phyloP scores from a whole-genome alignment of 1,140 invertebrate genomes.

The Lordiphosa collinella region DNA sequence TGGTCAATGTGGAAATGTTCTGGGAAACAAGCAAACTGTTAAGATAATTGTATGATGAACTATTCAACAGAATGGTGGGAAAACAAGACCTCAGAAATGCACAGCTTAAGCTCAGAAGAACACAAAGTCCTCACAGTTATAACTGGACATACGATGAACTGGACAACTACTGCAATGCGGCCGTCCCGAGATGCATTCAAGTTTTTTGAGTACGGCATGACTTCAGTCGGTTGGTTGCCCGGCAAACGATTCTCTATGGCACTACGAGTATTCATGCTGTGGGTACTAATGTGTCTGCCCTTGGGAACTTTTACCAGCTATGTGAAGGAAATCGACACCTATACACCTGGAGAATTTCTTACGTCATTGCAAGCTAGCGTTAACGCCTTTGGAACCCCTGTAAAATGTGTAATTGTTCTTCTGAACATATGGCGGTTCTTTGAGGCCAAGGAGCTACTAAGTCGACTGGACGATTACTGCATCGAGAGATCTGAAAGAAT shows the following conservation, averaged over 20 bases:
- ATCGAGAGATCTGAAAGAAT: not conserved
- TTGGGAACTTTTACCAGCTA: slow-evolving; percentile 28
- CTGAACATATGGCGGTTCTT: slow-evolving; percentile 5
- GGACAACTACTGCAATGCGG: slow-evolving; percentile 4
- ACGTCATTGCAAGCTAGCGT: slow-evolving; percentile 31
- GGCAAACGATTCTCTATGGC: not conserved
- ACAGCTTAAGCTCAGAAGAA: too few species aligned
- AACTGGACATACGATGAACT: not conserved
- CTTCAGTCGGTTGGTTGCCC: slow-evolving; percentile 24
- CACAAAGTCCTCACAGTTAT: not conserved
- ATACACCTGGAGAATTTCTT: slow-evolving; percentile 24
- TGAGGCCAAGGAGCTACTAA: slow-evolving; percentile 14
- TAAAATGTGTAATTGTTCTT: slow-evolving; percentile 9
- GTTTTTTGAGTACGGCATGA: slow-evolving; percentile 29
- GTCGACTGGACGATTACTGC: slow-evolving; percentile 26
- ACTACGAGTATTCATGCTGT: not conserved
- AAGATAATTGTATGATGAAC: not conserved
- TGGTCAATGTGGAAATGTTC: too few species aligned
- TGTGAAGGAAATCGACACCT: slow-evolving; percentile 19
- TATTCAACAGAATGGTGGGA: not conserved
- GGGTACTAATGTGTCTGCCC: slow-evolving; percentile 16
- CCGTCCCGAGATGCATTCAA: slow-evolving; percentile 22
- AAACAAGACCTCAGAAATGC: too few species aligned
- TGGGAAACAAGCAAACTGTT: too few species aligned
- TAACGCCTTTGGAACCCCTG: slow-evolving; percentile 18